phyloP scores from a whole-genome alignment of 2,797 vertebrate genomes.

The Anguilla anguilla region DNA sequence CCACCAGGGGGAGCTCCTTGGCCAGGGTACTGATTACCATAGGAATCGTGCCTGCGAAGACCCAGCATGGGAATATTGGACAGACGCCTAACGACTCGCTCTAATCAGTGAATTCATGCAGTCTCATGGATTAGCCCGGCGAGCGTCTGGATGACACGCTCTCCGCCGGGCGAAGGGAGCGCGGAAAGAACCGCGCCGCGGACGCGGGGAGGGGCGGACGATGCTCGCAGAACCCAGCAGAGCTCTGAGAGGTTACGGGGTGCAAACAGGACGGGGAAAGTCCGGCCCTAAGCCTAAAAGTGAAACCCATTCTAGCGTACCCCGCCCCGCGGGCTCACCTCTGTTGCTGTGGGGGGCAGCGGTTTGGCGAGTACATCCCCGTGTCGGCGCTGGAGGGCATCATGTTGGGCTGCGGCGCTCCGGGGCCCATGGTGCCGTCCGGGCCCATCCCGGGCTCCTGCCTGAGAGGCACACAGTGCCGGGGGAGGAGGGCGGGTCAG shows the following conservation, averaged over 20 bases:
- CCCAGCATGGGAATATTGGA: slow-evolving; percentile 33
- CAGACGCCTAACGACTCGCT: background rate
- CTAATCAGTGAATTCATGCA: background rate
- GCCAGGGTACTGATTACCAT: slow-evolving; percentile 93
- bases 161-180: background rate
- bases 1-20: slow-evolving; percentile 93
- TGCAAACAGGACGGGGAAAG: background rate
- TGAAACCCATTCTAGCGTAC: no score
- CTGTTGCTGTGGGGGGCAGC: slow-evolving; percentile 88
- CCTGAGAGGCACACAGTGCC: slow-evolving; percentile 61
- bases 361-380: slow-evolving; percentile 97
- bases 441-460: slow-evolving; percentile 88
- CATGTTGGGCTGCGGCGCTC: slow-evolving; percentile 87
- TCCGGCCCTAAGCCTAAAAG: background rate
- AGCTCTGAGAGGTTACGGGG: background rate
- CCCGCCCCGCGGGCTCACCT: slow-evolving; percentile 54
- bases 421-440: slow-evolving; percentile 84
- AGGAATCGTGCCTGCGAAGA: slow-evolving; percentile 89
- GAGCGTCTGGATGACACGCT: no score
- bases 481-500: background rate
- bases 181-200: background rate
- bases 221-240: background rate
- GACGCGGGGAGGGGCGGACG: background rate
- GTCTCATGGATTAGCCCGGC: background rate
- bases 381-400: slow-evolving; percentile 91